Evolutionary conservation across 2,113 vertebrate genomes (phyloP).

Genomic region (Anseranas semipalmata): DNA sequence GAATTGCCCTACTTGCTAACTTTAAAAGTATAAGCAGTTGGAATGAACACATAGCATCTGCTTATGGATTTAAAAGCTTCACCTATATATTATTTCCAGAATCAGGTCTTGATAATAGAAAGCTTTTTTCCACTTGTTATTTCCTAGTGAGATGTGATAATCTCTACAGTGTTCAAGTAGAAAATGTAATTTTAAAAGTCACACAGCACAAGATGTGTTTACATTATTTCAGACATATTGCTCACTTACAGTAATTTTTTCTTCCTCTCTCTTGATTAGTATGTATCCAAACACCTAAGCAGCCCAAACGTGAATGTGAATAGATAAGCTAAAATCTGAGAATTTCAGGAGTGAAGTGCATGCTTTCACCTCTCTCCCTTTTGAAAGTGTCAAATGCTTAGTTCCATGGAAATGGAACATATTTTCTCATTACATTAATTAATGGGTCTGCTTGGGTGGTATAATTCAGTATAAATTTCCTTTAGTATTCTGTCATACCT

Average conservation of each 20-base stretch:
- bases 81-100: neutral
- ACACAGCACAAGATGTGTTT: neutral
- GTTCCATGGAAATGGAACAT: slow-evolving; percentile 79
- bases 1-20: neutral
- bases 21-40: neutral
- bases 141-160: neutral
- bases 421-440: slow-evolving; percentile 84
- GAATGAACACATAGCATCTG: neutral
- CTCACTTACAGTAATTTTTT: neutral
- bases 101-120: neutral
- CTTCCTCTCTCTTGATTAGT: neutral
- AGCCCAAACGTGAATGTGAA: slow-evolving; percentile 24
- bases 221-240: neutral
- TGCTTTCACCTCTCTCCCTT: slow-evolving; percentile 39
- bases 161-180: neutral
- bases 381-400: slow-evolving; percentile 75
- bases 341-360: slow-evolving; percentile 37
- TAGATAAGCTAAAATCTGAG: slow-evolving; percentile 61
- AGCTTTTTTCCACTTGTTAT: neutral
- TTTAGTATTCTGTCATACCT: slow-evolving; percentile 82
- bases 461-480: slow-evolving; percentile 81
- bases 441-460: slow-evolving; percentile 82
- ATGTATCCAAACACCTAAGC: neutral
- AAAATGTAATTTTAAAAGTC: neutral
- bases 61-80: neutral